A percentile compares a stretch with the other conserved stretches of the same genome.
phyloP scores from a whole-genome alignment of 2,113 vertebrate species.

The Ondatra zibethicus region DNA sequence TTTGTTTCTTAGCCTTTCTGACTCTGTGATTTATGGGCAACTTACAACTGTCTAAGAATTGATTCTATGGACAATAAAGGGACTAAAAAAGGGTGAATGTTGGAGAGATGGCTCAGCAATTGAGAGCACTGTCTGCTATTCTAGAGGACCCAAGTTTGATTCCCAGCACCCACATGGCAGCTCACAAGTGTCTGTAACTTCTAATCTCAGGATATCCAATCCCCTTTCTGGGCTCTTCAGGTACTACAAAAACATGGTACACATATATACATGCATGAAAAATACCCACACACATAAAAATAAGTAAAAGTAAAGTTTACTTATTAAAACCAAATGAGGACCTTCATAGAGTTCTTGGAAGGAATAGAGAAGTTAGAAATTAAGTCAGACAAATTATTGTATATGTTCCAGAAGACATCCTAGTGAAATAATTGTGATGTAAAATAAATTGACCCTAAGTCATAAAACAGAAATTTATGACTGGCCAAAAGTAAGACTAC shows the following conservation, averaged over 20 bases:
- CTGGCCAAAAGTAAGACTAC: not conserved
- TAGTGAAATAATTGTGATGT: not conserved
- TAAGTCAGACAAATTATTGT: not conserved
- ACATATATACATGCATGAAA: not conserved
- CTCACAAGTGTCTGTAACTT: not conserved
- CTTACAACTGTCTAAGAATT: not conserved
- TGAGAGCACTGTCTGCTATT: not conserved
- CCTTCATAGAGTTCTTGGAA: not conserved
- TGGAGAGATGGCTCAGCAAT: not conserved
- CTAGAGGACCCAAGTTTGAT: not conserved
- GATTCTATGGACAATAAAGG: not conserved
- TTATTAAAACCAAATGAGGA: not conserved
- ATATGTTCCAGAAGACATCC: not conserved
- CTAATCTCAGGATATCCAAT: not conserved
- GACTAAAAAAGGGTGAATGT: rapidly evolving
- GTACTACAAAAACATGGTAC: not conserved
- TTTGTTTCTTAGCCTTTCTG: not conserved
- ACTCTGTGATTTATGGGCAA: no score
- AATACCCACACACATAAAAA: not conserved
- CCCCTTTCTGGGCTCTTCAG: not conserved
- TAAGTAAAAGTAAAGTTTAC: not conserved
- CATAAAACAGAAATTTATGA: not conserved
- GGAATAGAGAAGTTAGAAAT: not conserved
- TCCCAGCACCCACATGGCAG: not conserved
- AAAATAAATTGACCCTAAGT: not conserved